Conservation (phyloP, 1,140 invertebrate species). For the Leptinotarsa texana region DNA sequence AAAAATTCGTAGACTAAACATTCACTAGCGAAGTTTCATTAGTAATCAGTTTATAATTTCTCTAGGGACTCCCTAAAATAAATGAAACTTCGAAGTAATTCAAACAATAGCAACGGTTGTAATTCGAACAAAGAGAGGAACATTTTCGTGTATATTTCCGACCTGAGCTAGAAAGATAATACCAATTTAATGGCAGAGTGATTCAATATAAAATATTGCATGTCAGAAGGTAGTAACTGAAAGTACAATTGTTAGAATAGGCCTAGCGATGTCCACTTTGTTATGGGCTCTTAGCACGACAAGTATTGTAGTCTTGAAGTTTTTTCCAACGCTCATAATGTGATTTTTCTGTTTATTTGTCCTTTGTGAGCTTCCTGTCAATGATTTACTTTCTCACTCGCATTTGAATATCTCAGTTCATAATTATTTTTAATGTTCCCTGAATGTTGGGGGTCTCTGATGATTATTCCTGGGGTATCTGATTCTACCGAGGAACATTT, state of each 20-base stretch:
- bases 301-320: not conserved
- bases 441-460: not conserved
- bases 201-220: slow-evolving; percentile 29
- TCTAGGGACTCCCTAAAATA: too few species aligned
- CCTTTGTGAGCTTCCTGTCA: slow-evolving; percentile 2
- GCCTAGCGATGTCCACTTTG: slow-evolving; percentile 22
- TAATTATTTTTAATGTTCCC: not conserved
- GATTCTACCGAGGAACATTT: too few species aligned
- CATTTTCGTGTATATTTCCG: not conserved
- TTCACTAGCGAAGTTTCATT: too few species aligned
- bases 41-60: too few species aligned
- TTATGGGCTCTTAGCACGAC: slow-evolving; percentile 22
- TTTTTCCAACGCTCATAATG: not conserved
- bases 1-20: too few species aligned
- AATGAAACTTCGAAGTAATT: too few species aligned
- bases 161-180: slow-evolving; percentile 13
- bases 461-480: not conserved
- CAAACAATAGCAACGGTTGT: not conserved
- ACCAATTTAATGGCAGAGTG: slow-evolving; percentile 22
- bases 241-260: slow-evolving; percentile 26
- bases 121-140: slow-evolving; percentile 12
- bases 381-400: not conserved
- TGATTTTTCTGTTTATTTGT: slow-evolving; percentile 1
- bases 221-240: slow-evolving; percentile 23
- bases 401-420: slow-evolving; percentile 3